These are phyloP conservation scores for Pilophorus perplexus DNA, from an alignment of 2,888 invertebrate genomes.

Conservation along the genomic window DNA sequence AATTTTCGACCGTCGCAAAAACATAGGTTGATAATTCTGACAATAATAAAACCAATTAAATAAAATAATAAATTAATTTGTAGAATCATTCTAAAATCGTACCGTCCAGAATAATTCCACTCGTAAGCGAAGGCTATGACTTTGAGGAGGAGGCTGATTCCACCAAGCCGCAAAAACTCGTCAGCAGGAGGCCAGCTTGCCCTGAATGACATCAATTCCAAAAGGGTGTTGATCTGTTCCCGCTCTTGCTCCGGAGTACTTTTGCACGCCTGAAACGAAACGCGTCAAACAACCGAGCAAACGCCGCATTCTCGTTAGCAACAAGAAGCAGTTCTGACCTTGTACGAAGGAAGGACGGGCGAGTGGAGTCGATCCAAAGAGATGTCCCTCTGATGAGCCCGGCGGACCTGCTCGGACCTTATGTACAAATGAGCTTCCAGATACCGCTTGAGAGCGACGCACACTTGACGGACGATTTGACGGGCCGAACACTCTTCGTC, in stretches of 20 bases:
- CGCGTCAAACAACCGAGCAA: background rate
- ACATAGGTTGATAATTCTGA: no score
- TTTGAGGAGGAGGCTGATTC: slow-evolving; percentile 74
- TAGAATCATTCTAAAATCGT: no score
- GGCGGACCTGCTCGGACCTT: slow-evolving; percentile 69
- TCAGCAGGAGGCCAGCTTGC: slow-evolving; percentile 88
- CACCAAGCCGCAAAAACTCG: slow-evolving; percentile 78
- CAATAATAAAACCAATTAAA: no score
- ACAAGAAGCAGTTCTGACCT: slow-evolving; percentile 51
- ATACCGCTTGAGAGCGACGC: slow-evolving; percentile 83
- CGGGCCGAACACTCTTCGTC: slow-evolving; percentile 87
- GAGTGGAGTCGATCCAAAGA: slow-evolving; percentile 41
- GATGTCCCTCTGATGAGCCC: slow-evolving; percentile 50
- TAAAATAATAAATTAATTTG: no score
- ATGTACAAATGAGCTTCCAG: slow-evolving; percentile 84
- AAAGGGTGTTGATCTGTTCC: slow-evolving; percentile 77
- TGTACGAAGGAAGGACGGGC: slow-evolving; percentile 53
- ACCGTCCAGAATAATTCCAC: slow-evolving; percentile 86
- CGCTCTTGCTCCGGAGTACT: slow-evolving; percentile 75
- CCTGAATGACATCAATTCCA: slow-evolving; percentile 71
- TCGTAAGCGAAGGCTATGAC: slow-evolving; percentile 86
- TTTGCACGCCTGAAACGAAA: slow-evolving; percentile 54
- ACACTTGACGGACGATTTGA: slow-evolving; percentile 87
- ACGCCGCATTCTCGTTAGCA: background rate
- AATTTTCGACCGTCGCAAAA: no score